phyloP scores from a whole-genome alignment of 2,113 vertebrate species.

The Cebus imitator region DNA sequence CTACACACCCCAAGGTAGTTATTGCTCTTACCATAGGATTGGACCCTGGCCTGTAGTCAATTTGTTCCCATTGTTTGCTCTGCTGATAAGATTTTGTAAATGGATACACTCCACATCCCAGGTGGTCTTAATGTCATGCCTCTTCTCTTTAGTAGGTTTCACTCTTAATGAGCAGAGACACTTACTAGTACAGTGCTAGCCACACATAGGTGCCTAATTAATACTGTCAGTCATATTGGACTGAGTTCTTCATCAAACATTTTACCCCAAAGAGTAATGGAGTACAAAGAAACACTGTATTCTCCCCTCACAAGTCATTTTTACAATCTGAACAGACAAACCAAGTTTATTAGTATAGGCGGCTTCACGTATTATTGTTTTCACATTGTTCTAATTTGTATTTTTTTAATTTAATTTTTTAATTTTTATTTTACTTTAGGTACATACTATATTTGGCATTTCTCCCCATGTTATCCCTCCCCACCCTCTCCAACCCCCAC shows the following conservation, averaged over 20 bases:
- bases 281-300: not conserved
- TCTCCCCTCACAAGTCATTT: not conserved
- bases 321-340: not conserved
- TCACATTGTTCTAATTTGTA: not conserved
- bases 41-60: not conserved
- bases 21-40: not conserved
- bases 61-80: slow-evolving; percentile 31
- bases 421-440: no score
- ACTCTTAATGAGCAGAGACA: not conserved
- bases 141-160: not conserved
- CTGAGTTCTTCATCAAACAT: not conserved
- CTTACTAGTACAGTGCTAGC: not conserved
- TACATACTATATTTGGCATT: no score
- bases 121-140: not conserved
- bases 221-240: no score
- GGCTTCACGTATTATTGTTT: slow-evolving; percentile 12
- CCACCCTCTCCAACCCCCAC: no score
- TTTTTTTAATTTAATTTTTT: not conserved
- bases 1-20: not conserved
- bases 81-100: slow-evolving; percentile 15
- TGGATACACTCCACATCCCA: not conserved
- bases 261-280: not conserved
- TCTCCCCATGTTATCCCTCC: no score
- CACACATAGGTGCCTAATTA: not conserved
- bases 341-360: not conserved